Base-by-base conservation (phyloP, 2,113 vertebrate species). In the Grammomys surdaster region DNA sequence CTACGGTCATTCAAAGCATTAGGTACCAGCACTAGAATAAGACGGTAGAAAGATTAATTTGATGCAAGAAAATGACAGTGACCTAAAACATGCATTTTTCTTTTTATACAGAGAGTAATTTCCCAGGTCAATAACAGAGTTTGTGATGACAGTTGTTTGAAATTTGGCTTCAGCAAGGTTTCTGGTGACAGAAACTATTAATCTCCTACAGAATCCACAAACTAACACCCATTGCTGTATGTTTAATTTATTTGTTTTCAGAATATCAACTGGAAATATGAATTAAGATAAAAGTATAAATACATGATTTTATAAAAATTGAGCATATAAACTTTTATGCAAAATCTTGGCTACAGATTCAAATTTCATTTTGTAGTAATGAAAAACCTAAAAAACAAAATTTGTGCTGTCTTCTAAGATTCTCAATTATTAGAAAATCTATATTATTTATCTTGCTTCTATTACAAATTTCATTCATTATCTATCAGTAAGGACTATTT, bases 71-170 rank as follows among this genome's bases (percentile, higher is more conserved):
- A 98, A 97, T 24, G 4, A 97, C 95, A 90, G 7, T 60, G 43
- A 31, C 54, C 73, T 77, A 84, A 96, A 92, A 94, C 26, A 31
- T 1, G 1, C 70, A 58, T 96, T 98, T 98, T 97, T 16, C 69
- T 94, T 97, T 97, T 94, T 96, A 95, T 73, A 91, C 97, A 96
- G 69, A 86, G 17, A 91, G 84, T 88, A 89, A 92, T 97, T 97
- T 80, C 93, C 92, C 43, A 16, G 96, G 90, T 95, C 85, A 97
- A 17, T 95, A 97, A 80, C 40, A 97, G 60, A 20, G 84, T 31
- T 73, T 95, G 8, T 94, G 89, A 33, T 81, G 72, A 1, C 11
- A 96, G 58, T 96, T 51, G 78, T 76, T 67, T 84, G 96, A 95
- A 94, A 93, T 96, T 97, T 96, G 0, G 10, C 97, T 98, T 97